phyloP scores from a whole-genome alignment of 2,113 vertebrate species.

The Aegithalos caudatus region DNA sequence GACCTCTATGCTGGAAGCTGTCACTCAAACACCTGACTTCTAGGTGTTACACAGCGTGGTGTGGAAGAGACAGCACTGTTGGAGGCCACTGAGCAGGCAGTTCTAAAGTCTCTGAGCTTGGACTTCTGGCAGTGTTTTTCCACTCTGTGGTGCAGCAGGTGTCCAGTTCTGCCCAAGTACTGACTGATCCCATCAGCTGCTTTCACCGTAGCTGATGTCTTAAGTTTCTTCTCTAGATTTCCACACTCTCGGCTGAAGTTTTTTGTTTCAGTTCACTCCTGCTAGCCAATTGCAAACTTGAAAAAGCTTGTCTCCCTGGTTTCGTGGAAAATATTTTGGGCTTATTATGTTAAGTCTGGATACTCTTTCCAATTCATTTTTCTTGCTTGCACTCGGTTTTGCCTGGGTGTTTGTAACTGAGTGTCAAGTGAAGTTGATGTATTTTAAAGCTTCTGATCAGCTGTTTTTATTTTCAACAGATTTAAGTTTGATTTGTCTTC shows the following conservation, averaged over 20 bases:
- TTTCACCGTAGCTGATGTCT: not conserved
- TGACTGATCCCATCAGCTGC: not conserved
- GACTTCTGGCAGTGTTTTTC: not conserved
- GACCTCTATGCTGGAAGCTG: not conserved
- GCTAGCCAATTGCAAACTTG: not conserved
- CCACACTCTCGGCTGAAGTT: not conserved
- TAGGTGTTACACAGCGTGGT: not conserved
- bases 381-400: not conserved
- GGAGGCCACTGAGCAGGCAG: not conserved
- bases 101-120: not conserved
- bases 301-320: conserved; percentile 14
- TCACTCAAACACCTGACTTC: not conserved
- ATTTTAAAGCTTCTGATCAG: conserved; percentile 28
- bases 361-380: not conserved
- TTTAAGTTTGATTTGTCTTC: conserved; percentile 9
- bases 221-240: not conserved
- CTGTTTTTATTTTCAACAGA: conserved; percentile 2
- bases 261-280: not conserved
- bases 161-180: not conserved
- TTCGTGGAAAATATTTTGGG: conserved; percentile 46
- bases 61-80: not conserved
- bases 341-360: not conserved
- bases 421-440: not conserved
- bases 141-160: not conserved
- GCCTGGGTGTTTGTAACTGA: not conserved